phyloP scores from a whole-genome alignment of 2,113 vertebrate genomes.

The Phalacrocorax carbo region DNA sequence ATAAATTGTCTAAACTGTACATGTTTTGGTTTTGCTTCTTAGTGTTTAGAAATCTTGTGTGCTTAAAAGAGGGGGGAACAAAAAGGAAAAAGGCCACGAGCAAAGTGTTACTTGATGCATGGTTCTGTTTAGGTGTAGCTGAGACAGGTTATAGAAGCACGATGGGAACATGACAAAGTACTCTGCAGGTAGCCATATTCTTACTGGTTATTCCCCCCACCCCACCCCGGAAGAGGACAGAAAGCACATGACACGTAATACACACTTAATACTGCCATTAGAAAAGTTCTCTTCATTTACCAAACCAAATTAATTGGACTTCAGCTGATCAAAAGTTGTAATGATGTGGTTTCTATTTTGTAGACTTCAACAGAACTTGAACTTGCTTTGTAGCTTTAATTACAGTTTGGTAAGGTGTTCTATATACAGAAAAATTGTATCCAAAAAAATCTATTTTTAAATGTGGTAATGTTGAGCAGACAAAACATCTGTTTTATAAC shows the following conservation, averaged over 20 bases:
- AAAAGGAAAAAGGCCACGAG: neutral
- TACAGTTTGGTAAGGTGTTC: neutral
- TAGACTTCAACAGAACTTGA: neutral
- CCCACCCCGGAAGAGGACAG: neutral
- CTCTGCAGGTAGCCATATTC: neutral
- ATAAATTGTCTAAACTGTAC: neutral
- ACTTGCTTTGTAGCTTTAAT: neutral
- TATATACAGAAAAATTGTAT: neutral
- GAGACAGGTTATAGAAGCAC: neutral
- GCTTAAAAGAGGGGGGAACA: neutral
- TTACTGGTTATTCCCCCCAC: neutral
- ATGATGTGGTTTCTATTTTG: neutral
- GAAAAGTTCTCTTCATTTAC: neutral
- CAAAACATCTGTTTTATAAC: neutral
- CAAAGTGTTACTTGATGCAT: fast-evolving
- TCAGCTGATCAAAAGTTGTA: neutral
- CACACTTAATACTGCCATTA: neutral
- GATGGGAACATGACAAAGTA: neutral
- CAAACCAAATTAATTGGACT: neutral
- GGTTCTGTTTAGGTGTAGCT: neutral
- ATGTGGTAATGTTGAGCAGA: neutral
- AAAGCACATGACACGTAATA: neutral
- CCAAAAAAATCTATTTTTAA: neutral
- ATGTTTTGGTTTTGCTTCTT: neutral
- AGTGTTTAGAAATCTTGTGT: neutral